phyloP scores from a whole-genome alignment of 2,113 vertebrate genomes.

The Gnathonemus echidnorhynchus region DNA sequence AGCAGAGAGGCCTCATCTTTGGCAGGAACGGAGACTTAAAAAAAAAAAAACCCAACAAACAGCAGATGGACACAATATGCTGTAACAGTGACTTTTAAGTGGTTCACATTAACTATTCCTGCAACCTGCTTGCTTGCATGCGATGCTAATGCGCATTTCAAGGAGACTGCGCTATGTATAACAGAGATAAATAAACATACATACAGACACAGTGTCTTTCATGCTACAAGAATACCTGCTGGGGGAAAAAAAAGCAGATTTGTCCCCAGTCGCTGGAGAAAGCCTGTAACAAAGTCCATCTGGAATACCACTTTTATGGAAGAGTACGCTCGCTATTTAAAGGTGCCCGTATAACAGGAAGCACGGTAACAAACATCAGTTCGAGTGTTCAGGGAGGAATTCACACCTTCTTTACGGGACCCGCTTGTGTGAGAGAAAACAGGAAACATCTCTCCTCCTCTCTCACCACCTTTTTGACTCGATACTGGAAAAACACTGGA shows the following conservation, averaged over 20 bases:
- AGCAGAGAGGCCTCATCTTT: slow-evolving; percentile 16
- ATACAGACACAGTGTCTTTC: not conserved
- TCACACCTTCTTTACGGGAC: slow-evolving; percentile 1
- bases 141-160: not conserved
- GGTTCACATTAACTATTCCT: not conserved
- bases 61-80: slow-evolving; percentile 23
- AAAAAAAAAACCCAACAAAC: not conserved
- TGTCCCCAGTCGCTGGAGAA: not conserved
- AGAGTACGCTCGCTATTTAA: not conserved
- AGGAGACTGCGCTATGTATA: not conserved
- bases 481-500: not conserved
- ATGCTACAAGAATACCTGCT: not conserved
- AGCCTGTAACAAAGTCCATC: not conserved
- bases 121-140: not conserved
- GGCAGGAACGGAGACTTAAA: not conserved
- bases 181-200: not conserved
- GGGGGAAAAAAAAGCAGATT: not conserved
- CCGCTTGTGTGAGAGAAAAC: not conserved
- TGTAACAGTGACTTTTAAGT: not conserved
- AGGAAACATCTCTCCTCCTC: not conserved
- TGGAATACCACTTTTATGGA: not conserved
- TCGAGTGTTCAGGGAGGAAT: not conserved
- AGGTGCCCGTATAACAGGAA: not conserved
- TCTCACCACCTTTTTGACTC: slow-evolving; percentile 8
- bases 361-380: not conserved